Base-by-base conservation (phyloP, 2,888 invertebrate species). In the Phrixothrix hirtus region DNA sequence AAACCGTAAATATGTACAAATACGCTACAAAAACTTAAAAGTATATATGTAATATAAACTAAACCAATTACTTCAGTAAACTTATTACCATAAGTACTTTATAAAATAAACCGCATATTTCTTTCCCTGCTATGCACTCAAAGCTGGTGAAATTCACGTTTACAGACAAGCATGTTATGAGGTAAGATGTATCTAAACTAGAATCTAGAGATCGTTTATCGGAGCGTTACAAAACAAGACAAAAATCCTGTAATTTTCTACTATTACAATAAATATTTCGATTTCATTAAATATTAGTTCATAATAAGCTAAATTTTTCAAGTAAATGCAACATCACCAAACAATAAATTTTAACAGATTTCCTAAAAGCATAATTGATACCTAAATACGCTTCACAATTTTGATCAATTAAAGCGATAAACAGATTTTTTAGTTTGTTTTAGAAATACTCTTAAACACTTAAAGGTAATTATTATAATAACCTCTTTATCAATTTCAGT, bases 401-500 rank as follows among this genome's bases (percentile, higher is more conserved):
- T 7, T 21, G 21, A 21, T 21, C 21, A 21, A 21, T 21, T 21
- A 21, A 5, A 21, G 21, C 21, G 7, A 3, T 21, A 21, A 21
- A 21, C 7, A 25, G 26, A 14, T 14, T 26, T 25, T 38, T 38
- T 38, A 37, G 21, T 34, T 34, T 34, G 34, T 34, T 14, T 15
- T 34, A 9, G 15, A 34, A 16, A 2, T 10, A 34, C 38, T 21
- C 21, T 21, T 7, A 26, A 38, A 38, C 38, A 38, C 26, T 38
- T 25, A 9, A 38, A 26, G 21, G 13, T 31, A 31, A 31, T 31
- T 31, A 12, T 12, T 31, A 14, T 38, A 38, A 38, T 26, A 38
- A 25, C 26, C 38, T 12, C 38, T 38, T 38, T 25, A 13, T 38
- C 25, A 15, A 34, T 34, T 34, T 13, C 13, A 15, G 34, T 31